Conservation (phyloP, 2,113 vertebrate species). For the Picathartes gymnocephalus region DNA sequence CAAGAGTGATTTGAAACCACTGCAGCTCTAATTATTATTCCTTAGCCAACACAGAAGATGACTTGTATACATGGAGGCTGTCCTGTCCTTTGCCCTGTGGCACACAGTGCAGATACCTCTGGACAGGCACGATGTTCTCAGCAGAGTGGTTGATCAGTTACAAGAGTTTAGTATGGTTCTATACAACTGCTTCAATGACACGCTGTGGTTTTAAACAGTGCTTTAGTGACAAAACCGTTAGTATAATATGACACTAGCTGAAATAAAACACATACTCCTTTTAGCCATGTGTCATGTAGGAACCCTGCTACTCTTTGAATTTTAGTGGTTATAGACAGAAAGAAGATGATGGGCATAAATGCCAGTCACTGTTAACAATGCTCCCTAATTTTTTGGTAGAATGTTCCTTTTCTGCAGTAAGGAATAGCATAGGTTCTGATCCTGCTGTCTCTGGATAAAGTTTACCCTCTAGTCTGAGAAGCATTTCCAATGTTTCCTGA, state of each 20-base stretch:
- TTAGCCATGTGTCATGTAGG: background rate
- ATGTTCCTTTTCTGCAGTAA: background rate
- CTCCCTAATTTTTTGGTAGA: background rate
- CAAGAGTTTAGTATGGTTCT: background rate
- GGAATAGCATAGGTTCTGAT: background rate
- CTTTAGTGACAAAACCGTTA: background rate
- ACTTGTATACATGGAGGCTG: too few relatives aligned
- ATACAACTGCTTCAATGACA: background rate
- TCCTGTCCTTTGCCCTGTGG: background rate
- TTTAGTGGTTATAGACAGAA: background rate
- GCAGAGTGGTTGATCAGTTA: background rate
- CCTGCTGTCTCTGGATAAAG: background rate
- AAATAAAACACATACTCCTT: background rate
- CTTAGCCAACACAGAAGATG: background rate
- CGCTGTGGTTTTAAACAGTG: background rate
- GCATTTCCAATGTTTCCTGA: background rate
- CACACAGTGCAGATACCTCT: background rate
- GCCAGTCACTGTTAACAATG: background rate
- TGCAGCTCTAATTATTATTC: background rate
- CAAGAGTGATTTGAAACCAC: background rate
- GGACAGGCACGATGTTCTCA: background rate
- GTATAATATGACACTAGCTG: background rate
- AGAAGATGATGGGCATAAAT: background rate
- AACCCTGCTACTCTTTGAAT: background rate
- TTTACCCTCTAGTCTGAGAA: background rate